Conservation (phyloP, 2,113 vertebrate genomes). For the Ranitomeya imitator region DNA sequence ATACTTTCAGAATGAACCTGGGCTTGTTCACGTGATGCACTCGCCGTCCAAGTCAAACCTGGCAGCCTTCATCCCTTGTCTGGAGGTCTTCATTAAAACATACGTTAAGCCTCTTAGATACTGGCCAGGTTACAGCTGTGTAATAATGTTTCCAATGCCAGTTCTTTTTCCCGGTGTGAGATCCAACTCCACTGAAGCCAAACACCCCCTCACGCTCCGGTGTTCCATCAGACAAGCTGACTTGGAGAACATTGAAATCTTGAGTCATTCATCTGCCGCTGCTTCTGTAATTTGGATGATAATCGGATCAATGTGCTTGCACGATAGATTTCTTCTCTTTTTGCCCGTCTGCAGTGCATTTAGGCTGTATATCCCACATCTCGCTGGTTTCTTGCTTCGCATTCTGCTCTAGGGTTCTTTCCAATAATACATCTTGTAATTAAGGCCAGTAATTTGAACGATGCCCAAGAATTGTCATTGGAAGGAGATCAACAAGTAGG, state of each 20-base stretch:
- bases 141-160: constrained; percentile 58
- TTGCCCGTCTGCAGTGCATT: constrained; percentile 39
- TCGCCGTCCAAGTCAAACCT: constrained; percentile 41
- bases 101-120: constrained; percentile 58
- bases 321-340: constrained; percentile 40
- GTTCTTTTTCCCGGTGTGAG: constrained; percentile 52
- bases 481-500: constrained; percentile 57
- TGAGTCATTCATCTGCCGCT: constrained; percentile 54
- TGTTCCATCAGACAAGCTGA: constrained; percentile 57
- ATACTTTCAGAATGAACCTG: constrained; percentile 49
- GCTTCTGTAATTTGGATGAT: constrained; percentile 59
- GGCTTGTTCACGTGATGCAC: constrained; percentile 35
- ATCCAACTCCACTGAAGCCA: constrained; percentile 51
- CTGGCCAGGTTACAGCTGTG: constrained; percentile 57
- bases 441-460: constrained; percentile 59
- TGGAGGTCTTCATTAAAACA: constrained; percentile 59
- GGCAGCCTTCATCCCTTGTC: constrained; percentile 50
- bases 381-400: constrained; percentile 36
- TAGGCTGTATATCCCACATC: constrained; percentile 28
- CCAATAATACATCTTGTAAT: constrained; percentile 58
- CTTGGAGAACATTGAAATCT: constrained; percentile 57
- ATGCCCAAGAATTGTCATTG: constrained; percentile 59
- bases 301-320: constrained; percentile 58
- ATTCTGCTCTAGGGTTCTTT: constrained; percentile 57
- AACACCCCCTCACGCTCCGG: constrained; percentile 49